Base-by-base conservation (phyloP, 2,888 invertebrate species). In the Acholoe squamosa region DNA sequence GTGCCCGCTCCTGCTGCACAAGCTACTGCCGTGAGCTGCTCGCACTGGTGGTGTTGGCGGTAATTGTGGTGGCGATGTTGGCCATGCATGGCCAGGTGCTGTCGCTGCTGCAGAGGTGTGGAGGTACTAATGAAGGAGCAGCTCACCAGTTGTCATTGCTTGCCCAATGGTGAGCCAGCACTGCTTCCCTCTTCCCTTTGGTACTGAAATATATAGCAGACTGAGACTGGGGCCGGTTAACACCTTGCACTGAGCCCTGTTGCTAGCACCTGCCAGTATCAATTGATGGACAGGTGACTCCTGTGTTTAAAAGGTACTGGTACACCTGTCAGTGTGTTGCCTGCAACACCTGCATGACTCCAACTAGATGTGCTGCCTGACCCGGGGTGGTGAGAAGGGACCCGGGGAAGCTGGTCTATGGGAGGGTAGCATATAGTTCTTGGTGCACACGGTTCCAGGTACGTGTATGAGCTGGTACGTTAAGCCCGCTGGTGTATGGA, bases 81-180 rank as follows among this genome's bases (percentile, higher is more conserved):
- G 31, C 71, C 71, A 71, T n/a, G 71, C 71, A 71, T 71, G 71
- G 71, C 31, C 31, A 28, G 31, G 25, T 71, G 71, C 71, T 25
- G 61, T 19, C 19, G 61, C 43, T 43, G 43, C 43, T 43, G 43
- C 43, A 7, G 43, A 43, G 61, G 61, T 61, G 61, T n/a, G 43
- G 43, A 61, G 1, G n/a, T 61, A 61, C 61, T 61, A n/a, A 61
- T 61, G 61, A 61, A 61, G 22, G 61, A n/a, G 61, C 61, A 61
- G 61, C n/a, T n/a, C n/a, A 3, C 3, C 3, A 12, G 61, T n/a
- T 61, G 61, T 61, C 61, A 61, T 14, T 61, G 22, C 61, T 19
- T 19, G 61, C 61, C 19, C 61, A 19, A 12, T 19, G 12, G n/a
- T n/a, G n/a, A n/a, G 3, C 14, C 61, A 61, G 22, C 14, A 61